Evolutionary conservation across 2,113 vertebrate genomes (phyloP).

Genomic region (Sapayoa aenigma): DNA sequence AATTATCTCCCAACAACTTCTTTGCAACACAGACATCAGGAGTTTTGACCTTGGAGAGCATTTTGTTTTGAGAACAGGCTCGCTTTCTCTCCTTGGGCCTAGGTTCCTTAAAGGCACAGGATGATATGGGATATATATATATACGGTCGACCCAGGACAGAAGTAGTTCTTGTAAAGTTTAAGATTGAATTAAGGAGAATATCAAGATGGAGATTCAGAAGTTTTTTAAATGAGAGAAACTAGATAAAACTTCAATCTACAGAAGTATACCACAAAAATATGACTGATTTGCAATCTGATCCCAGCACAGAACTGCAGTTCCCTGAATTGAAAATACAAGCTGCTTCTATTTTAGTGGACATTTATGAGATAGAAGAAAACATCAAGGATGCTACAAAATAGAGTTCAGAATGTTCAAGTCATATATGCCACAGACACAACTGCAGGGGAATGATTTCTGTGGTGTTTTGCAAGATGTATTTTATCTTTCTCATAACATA

Average conservation of each 20-base stretch:
- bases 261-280: conserved; percentile 23
- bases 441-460: background rate
- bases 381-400: conserved; percentile 29
- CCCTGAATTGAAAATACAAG: conserved; percentile 53
- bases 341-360: conserved; percentile 39
- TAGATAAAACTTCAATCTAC: background rate
- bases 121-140: no score
- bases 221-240: background rate
- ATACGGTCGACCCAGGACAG: no score
- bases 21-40: no score
- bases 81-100: no score
- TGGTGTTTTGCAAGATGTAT: background rate
- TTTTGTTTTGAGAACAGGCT: no score
- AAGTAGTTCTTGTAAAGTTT: background rate
- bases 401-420: background rate
- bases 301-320: background rate
- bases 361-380: conserved; percentile 37
- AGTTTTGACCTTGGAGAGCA: no score
- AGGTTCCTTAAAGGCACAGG: no score
- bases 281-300: conserved; percentile 57
- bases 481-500: conserved; percentile 2
- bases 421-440: conserved; percentile 9
- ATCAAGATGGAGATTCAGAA: background rate
- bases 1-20: no score
- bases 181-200: background rate